Evolutionary conservation across 2,888 invertebrate genomes (phyloP).

Genomic region (Piscicola geometra): DNA sequence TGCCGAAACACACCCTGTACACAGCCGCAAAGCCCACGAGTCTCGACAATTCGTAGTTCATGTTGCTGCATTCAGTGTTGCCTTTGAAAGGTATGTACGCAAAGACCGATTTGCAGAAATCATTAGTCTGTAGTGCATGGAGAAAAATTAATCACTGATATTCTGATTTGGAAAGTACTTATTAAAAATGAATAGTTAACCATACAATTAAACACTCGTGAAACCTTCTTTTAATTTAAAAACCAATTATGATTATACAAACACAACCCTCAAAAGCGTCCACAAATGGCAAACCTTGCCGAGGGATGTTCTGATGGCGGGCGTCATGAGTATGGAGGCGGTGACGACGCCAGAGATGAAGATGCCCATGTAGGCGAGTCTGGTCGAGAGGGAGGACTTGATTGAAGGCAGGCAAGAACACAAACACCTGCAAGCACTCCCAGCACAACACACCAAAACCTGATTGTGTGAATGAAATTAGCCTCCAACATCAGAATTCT

Average conservation of each 20-base stretch:
- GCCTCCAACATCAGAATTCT: too few species aligned
- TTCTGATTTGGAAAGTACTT: too few species aligned
- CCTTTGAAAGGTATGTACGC: slow-evolving; percentile 6
- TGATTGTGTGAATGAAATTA: too few species aligned
- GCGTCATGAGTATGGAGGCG: slow-evolving; percentile 83
- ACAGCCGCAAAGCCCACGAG: slow-evolving; percentile 92
- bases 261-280: neutral
- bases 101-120: slow-evolving; percentile 25
- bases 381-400: slow-evolving; percentile 88
- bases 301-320: slow-evolving; percentile 76
- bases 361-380: slow-evolving; percentile 94
- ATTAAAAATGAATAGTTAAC: too few species aligned
- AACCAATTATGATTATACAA: neutral
- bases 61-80: neutral
- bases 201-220: too few species aligned
- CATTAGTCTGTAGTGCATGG: slow-evolving; percentile 14
- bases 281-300: slow-evolving; percentile 64
- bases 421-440: slow-evolving; percentile 60
- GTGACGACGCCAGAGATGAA: slow-evolving; percentile 80
- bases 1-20: slow-evolving; percentile 90
- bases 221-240: too few species aligned
- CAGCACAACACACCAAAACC: slow-evolving; percentile 19
- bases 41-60: slow-evolving; percentile 63
- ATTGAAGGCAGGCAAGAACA: slow-evolving; percentile 94
- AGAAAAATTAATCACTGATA: neutral